phyloP scores from a whole-genome alignment of 1,140 invertebrate species.

The Hycleus phaleratus region DNA sequence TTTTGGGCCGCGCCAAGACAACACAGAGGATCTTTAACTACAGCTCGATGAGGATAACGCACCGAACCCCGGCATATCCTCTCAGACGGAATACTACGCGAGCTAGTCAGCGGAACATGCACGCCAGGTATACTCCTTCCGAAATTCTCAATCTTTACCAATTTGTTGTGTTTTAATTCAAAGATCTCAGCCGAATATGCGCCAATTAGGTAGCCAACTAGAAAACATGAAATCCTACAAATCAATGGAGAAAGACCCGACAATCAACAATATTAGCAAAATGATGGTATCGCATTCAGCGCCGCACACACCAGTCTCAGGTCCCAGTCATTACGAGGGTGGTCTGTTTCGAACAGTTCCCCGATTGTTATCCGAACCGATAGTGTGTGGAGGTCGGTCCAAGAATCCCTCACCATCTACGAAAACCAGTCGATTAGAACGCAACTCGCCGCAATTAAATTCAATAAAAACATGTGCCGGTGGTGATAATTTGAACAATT shows the following conservation, averaged over 20 bases:
- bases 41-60: conserved; percentile 46
- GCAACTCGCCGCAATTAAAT: conserved; percentile 7
- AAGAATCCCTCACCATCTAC: conserved; percentile 17
- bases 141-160: not conserved
- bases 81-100: conserved; percentile 47
- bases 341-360: conserved; percentile 30
- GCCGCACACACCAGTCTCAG: conserved; percentile 38
- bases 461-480: not conserved
- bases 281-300: conserved; percentile 38
- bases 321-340: conserved; percentile 24
- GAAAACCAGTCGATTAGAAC: conserved; percentile 19
- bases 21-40: conserved; percentile 43
- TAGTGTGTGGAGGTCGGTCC: conserved; percentile 25
- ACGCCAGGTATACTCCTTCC: conserved; percentile 22
- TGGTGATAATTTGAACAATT: conserved; percentile 19
- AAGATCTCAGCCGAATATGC: conserved; percentile 39
- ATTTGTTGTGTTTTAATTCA: not conserved
- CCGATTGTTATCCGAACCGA: conserved; percentile 35
- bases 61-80: conserved; percentile 39
- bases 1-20: conserved; percentile 39
- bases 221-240: conserved; percentile 32
- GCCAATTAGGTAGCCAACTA: conserved; percentile 33
- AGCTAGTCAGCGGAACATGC: conserved; percentile 37
- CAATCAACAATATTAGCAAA: conserved; percentile 25
- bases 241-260: conserved; percentile 31